Base-by-base conservation (phyloP, 2,888 invertebrate genomes). In the Apocheima hispidaria region DNA sequence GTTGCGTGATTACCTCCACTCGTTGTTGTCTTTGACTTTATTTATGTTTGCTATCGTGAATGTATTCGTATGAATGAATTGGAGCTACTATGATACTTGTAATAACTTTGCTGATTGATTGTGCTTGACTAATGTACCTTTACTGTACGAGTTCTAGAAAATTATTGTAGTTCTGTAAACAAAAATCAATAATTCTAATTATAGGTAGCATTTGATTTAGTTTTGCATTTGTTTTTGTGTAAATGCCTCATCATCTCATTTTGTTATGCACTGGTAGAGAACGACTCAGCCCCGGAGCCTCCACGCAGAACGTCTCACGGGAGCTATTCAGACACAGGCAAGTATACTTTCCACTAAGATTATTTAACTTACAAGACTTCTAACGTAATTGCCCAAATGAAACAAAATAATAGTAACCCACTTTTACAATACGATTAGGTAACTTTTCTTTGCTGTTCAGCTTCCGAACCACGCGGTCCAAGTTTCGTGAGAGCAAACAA, bases 211-310 rank as follows among this genome's bases (percentile, higher is more conserved):
- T 66, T 64, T 63, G 70, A 43, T 58, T 71, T 73, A 69, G 70
- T 65, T 54, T 50, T 68, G 70, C 74, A 64, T 75, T 71, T 75
- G 66, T 78, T 70, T 78, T 79, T 71, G 69, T 72, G 83, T 82
- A 81, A 73, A 74, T 79, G 71, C 75, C 68, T 83, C 78, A 83
- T 79, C 76, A 79, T 79, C 71, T 68, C 80, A 72, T 86, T 87
- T 86, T 86, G 72, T 87, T 88, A 74, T 81, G 83, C 83, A 81
- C 82, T 86, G 85, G 74, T 94, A 95, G 95, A 95, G 83, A 92
- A 90, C 82, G 94, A 94, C 78, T 85, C 88, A 73, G 93, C 94
- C 74, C 95, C 95, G 75, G 94, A 94, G 79, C 94, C 95, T 74
- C 94, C 95, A 71, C 95, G 95, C 87, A 93, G 94, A 82, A 88